phyloP scores from a whole-genome alignment of 2,113 vertebrate species.

The Corythaixoides concolor region DNA sequence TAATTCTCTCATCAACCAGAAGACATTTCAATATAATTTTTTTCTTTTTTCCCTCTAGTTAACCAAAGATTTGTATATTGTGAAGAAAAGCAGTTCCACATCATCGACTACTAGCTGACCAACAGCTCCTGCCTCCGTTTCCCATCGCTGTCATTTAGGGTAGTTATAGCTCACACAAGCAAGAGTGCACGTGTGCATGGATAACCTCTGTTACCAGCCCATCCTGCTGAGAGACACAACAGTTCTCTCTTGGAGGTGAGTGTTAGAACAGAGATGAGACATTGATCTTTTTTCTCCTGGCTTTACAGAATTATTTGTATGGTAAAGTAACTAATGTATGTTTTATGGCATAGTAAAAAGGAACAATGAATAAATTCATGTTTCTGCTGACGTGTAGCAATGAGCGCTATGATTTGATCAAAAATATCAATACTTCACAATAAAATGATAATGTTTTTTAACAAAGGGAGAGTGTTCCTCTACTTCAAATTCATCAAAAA shows the following conservation, averaged over 20 bases:
- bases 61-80: background rate
- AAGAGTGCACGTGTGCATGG: background rate
- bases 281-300: background rate
- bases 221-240: background rate
- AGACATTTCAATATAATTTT: background rate
- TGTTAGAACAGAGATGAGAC: background rate
- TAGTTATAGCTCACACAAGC: background rate
- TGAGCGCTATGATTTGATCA: background rate
- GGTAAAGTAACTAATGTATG: background rate
- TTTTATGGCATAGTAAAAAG: background rate
- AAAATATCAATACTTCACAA: background rate
- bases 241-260: background rate
- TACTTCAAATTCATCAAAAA: background rate
- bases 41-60: background rate
- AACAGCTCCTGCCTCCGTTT: background rate
- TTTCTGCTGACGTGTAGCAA: background rate
- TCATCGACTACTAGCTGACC: background rate
- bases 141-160: background rate
- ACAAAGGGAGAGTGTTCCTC: background rate
- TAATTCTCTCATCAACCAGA: background rate
- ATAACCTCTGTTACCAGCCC: background rate
- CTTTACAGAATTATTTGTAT: background rate
- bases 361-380: background rate
- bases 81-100: background rate
- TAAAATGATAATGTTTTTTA: background rate